Evolutionary conservation across 2,797 vertebrate genomes (phyloP).

Genomic region (Kryptolebias ocellatus): DNA sequence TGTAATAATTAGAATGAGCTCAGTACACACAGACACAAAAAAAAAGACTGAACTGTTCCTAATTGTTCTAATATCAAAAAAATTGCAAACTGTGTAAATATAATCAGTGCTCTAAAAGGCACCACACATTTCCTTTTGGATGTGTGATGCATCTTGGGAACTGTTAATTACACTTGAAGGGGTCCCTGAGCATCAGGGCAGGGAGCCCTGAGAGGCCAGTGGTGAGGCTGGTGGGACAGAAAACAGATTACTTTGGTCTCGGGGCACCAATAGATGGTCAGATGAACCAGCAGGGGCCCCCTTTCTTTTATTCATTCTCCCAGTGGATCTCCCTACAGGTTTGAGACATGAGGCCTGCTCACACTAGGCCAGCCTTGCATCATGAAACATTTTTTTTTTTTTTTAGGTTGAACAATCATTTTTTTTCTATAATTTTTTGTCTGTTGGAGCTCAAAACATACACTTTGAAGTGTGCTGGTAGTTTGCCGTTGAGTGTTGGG

Average conservation of each 20-base stretch:
- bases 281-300: slow-evolving; percentile 88
- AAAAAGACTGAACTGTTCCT: slow-evolving; percentile 17
- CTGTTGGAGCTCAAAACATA: slow-evolving; percentile 7
- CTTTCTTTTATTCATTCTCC: slow-evolving; percentile 89
- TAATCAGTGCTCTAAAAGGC: slow-evolving; percentile 31
- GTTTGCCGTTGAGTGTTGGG: not conserved
- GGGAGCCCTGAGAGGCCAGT: slow-evolving; percentile 70
- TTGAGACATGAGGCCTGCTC: slow-evolving; percentile 61
- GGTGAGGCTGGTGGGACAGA: slow-evolving; percentile 75
- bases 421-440: slow-evolving; percentile 9
- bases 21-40: not conserved
- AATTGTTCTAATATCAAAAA: slow-evolving; percentile 26
- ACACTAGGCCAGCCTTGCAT: slow-evolving; percentile 25
- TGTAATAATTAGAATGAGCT: not conserved
- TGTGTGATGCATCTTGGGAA: slow-evolving; percentile 63
- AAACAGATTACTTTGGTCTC: slow-evolving; percentile 88
- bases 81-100: slow-evolving; percentile 18
- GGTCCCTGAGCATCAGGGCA: slow-evolving; percentile 73
- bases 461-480: not conserved
- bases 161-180: slow-evolving; percentile 80
- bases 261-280: slow-evolving; percentile 89
- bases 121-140: slow-evolving; percentile 25
- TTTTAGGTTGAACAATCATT: slow-evolving; percentile 18
- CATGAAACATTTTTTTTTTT: slow-evolving; percentile 35
- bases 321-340: slow-evolving; percentile 73